A percentile compares a stretch with the other conserved stretches of the same genome.
These are phyloP conservation scores for Dendrolimus punctatus DNA, from an alignment of 1,140 invertebrate species.

Conservation along the genomic window DNA sequence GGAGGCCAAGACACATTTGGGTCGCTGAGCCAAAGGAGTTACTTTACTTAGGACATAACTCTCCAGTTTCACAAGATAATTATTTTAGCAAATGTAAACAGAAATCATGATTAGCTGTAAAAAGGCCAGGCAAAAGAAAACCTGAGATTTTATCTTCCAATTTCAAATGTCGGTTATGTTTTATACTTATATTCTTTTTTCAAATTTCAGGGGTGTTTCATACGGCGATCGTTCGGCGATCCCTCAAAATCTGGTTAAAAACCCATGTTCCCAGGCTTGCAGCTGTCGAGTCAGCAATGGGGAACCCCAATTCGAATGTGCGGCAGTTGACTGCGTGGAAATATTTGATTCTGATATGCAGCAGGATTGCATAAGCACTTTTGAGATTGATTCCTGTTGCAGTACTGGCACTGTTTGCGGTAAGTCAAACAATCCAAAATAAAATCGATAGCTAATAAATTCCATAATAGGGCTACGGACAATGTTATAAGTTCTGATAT, in stretches of 20 bases:
- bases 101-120: too few species aligned
- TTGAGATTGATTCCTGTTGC: slow-evolving; percentile 56
- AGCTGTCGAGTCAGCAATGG: slow-evolving; percentile 28
- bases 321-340: slow-evolving; percentile 65
- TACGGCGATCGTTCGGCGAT: slow-evolving; percentile 36
- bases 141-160: too few species aligned
- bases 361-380: slow-evolving; percentile 49
- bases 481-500: too few species aligned
- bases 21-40: too few species aligned
- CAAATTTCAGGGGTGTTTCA: slow-evolving; percentile 39
- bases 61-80: too few species aligned
- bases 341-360: slow-evolving; percentile 39
- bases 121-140: too few species aligned
- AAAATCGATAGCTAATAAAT: too few species aligned
- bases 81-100: too few species aligned
- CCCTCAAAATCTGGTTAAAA: slow-evolving; percentile 39
- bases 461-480: too few species aligned
- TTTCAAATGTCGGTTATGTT: too few species aligned
- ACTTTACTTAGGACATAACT: too few species aligned
- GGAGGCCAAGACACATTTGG: too few species aligned
- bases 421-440: slow-evolving; percentile 19
- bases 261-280: slow-evolving; percentile 49
- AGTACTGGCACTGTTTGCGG: slow-evolving; percentile 53
- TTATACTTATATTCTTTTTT: neutral
- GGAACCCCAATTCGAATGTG: slow-evolving; percentile 47